A percentile compares a stretch with the other conserved stretches of the same genome.
Evolutionary conservation across 1,140 invertebrate genomes (phyloP).

Genomic region (Drosophila lini): DNA sequence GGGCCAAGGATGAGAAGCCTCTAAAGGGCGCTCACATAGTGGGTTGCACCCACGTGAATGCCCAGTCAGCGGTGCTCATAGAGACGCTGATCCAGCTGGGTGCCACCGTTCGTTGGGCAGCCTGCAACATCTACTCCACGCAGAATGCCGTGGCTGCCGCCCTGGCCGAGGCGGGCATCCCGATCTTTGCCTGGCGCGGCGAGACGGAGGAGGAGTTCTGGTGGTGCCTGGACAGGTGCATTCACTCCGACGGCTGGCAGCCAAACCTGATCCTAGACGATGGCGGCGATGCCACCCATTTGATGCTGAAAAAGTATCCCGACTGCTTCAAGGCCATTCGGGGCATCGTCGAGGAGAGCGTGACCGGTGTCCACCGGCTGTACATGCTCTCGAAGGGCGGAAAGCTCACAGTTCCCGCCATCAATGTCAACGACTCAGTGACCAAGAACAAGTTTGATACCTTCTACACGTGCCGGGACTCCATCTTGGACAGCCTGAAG

Average conservation of each 20-base stretch:
- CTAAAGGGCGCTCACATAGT: slow-evolving; percentile 97
- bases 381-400: slow-evolving; percentile 97
- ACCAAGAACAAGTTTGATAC: slow-evolving; percentile 99
- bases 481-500: slow-evolving; percentile 88
- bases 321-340: slow-evolving; percentile 97
- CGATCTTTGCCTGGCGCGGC: slow-evolving; percentile 97
- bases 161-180: slow-evolving; percentile 93
- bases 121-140: slow-evolving; percentile 99
- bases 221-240: slow-evolving; percentile 98
- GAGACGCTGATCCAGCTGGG: slow-evolving; percentile 96
- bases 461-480: slow-evolving; percentile 74
- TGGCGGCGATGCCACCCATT: slow-evolving; percentile 97
- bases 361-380: slow-evolving; percentile 98
- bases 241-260: slow-evolving; percentile 92
- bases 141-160: slow-evolving; percentile 98
- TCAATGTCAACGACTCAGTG: slow-evolving; percentile 99
- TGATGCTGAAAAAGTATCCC: slow-evolving; percentile 98
- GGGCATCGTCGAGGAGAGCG: slow-evolving; percentile 98
- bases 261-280: slow-evolving; percentile 99
- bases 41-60: slow-evolving; percentile 98
- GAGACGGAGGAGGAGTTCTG: slow-evolving; percentile 99
- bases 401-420: slow-evolving; percentile 97
- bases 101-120: slow-evolving; percentile 96
- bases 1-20: slow-evolving; percentile 96
- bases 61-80: slow-evolving; percentile 97